Evolutionary conservation across 2,113 vertebrate species (phyloP).

Genomic region (Rhinichthys klamathensis): DNA sequence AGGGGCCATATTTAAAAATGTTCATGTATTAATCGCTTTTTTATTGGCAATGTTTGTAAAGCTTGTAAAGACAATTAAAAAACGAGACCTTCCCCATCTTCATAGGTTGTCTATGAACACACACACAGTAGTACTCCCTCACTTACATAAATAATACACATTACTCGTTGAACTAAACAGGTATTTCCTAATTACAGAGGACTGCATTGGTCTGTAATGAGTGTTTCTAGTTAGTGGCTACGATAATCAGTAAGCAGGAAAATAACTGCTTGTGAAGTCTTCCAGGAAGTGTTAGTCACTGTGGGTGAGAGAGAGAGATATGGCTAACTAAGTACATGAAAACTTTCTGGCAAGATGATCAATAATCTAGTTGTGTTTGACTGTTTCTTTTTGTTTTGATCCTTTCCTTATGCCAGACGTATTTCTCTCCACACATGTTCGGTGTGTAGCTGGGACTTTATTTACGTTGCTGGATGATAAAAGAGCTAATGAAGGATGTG

Average conservation of each 20-base stretch:
- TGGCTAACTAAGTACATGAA: neutral
- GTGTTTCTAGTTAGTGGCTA: slow-evolving; percentile 45
- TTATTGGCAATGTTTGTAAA: too few species aligned
- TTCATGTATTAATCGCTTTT: too few species aligned
- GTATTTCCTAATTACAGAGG: slow-evolving; percentile 54
- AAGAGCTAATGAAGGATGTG: slow-evolving; percentile 37
- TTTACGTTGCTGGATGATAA: slow-evolving; percentile 32
- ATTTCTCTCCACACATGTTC: neutral
- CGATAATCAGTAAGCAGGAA: slow-evolving; percentile 27
- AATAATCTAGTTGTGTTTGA: neutral
- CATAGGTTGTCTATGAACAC: too few species aligned
- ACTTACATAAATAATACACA: neutral
- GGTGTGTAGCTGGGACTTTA: slow-evolving; percentile 14
- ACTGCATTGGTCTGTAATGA: slow-evolving; percentile 53
- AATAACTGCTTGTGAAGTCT: neutral
- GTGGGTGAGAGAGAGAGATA: neutral
- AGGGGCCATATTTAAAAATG: too few species aligned
- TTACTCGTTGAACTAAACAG: slow-evolving; percentile 53
- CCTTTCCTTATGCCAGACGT: neutral
- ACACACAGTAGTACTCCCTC: too few species aligned
- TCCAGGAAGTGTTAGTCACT: slow-evolving; percentile 9
- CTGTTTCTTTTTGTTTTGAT: neutral
- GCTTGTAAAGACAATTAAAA: too few species aligned
- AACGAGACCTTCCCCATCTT: too few species aligned
- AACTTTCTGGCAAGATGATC: slow-evolving; percentile 10